Conservation (phyloP, 2,113 vertebrate species). For the Peromyscus leucopus region DNA sequence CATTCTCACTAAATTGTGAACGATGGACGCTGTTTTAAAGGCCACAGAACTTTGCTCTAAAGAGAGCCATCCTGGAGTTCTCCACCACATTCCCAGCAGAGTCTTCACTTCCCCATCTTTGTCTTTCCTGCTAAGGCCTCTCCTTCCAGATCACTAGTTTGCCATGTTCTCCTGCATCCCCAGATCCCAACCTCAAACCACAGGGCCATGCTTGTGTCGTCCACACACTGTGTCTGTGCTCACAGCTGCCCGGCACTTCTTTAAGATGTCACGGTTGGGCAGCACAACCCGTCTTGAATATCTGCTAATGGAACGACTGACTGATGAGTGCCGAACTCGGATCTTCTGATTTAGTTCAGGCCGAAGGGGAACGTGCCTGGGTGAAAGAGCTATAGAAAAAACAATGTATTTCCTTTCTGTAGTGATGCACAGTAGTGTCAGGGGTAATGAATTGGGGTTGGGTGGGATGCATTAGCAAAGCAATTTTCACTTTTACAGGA, state of each 20-base stretch:
- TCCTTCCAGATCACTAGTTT: background rate
- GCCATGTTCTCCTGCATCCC: background rate
- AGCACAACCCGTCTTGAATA: too few relatives aligned
- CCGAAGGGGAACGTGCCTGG: background rate
- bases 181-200: background rate
- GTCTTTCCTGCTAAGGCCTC: background rate
- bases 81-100: background rate
- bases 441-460: too few relatives aligned
- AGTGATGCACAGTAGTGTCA: too few relatives aligned
- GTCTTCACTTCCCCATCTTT: background rate
- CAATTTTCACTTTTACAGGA: background rate
- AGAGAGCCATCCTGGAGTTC: background rate
- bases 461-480: background rate
- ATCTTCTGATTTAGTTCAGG: background rate
- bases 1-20: background rate
- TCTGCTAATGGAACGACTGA: background rate
- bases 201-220: background rate
- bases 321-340: background rate
- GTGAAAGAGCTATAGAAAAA: rapidly evolving
- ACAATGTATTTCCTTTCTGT: background rate
- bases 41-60: background rate
- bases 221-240: rapidly evolving
- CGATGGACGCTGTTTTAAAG: background rate
- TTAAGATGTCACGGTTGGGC: background rate
- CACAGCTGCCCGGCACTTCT: rapidly evolving